These are phyloP conservation scores for Tiliacea citrago DNA, from an alignment of 2,888 invertebrate genomes.

Conservation along the genomic window DNA sequence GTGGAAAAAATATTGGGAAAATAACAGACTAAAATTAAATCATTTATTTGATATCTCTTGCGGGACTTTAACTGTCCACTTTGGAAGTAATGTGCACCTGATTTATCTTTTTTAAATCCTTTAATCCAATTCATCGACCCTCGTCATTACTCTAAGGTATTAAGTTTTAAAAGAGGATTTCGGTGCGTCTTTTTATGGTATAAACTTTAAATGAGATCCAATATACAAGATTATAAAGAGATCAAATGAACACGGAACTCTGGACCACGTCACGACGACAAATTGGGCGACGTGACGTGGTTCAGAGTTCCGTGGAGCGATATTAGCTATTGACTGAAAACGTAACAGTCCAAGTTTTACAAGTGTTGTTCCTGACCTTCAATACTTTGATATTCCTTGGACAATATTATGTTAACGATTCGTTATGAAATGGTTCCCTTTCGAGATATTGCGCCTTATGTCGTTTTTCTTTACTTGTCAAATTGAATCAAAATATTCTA, in stretches of 20 bases:
- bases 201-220: slow-evolving; percentile 6
- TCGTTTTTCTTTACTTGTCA: neutral
- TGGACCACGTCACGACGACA: too few relatives aligned
- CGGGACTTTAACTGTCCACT: slow-evolving; percentile 35
- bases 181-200: neutral
- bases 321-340: slow-evolving; percentile 46
- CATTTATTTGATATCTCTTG: slow-evolving; percentile 61
- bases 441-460: slow-evolving; percentile 1
- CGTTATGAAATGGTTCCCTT: slow-evolving; percentile 6
- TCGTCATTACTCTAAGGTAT: neutral
- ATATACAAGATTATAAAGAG: slow-evolving; percentile 20
- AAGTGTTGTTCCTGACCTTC: slow-evolving; percentile 31
- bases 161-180: neutral
- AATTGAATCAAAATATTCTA: neutral
- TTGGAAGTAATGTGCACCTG: slow-evolving; percentile 42
- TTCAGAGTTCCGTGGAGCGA: slow-evolving; percentile 1
- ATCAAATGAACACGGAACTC: slow-evolving; percentile 27
- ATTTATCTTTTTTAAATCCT: slow-evolving; percentile 33
- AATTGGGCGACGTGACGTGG: slow-evolving; percentile 4
- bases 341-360: slow-evolving; percentile 38
- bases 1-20: slow-evolving; percentile 50
- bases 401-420: slow-evolving; percentile 39
- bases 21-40: slow-evolving; percentile 60
- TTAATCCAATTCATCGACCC: slow-evolving; percentile 8
- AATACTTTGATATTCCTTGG: slow-evolving; percentile 43